Percentiles rank a stretch among this genome's conserved stretches.
Evolutionary conservation across 1,140 invertebrate species (phyloP).

Genomic region (Pogonus chalceus): DNA sequence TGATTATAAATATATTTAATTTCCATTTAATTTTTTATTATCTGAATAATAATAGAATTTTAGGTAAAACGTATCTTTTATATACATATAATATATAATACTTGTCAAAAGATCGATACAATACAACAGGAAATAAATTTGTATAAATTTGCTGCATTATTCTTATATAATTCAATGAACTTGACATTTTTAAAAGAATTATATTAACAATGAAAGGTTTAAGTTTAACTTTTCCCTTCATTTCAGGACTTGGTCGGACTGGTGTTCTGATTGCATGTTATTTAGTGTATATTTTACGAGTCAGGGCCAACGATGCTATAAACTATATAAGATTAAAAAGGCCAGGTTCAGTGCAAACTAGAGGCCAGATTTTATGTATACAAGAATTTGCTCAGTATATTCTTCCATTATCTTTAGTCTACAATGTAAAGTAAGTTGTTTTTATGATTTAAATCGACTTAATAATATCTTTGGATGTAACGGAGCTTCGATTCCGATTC

Average conservation of each 20-base stretch:
- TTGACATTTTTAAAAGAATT: not conserved
- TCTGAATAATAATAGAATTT: no score
- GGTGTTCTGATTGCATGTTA: conserved; percentile 81
- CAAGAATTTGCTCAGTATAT: conserved; percentile 75
- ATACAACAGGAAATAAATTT: no score
- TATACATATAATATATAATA: no score
- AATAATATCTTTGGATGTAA: no score
- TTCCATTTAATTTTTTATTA: no score
- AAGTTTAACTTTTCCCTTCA: conserved; percentile 19
- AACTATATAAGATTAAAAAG: conserved; percentile 69
- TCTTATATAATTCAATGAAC: no score
- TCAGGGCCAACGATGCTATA: conserved; percentile 70
- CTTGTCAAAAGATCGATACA: no score
- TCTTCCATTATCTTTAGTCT: conserved; percentile 68
- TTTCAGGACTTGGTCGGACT: conserved; percentile 66
- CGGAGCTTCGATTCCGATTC: no score
- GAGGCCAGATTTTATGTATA: conserved; percentile 68
- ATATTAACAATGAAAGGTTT: conserved; percentile 13
- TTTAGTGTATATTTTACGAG: conserved; percentile 66
- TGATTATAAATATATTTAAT: no score
- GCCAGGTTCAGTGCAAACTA: conserved; percentile 70
- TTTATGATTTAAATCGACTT: not conserved
- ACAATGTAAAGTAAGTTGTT: conserved; percentile 47
- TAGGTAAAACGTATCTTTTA: no score
- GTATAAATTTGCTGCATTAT: no score